Evolutionary conservation across 1,140 invertebrate species (phyloP).

Genomic region (Aplysia californica): DNA sequence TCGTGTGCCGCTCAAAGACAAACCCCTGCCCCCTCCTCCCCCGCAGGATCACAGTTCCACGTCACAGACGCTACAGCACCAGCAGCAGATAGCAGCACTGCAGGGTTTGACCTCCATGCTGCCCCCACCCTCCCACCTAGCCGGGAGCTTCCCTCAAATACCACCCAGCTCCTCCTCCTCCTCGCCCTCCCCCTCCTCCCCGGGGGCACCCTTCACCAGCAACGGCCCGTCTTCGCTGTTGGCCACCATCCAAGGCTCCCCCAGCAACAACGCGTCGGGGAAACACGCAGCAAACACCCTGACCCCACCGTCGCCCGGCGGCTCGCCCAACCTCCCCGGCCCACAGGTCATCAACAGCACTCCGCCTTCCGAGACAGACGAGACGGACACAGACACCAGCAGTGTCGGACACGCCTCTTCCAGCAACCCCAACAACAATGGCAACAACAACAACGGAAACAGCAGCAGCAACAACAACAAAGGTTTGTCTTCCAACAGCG

Average conservation of each 20-base stretch:
- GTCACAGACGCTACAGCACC: not conserved
- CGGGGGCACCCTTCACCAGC: not conserved
- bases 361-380: slow-evolving; percentile 44
- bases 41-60: slow-evolving; percentile 19
- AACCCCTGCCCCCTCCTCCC: slow-evolving; percentile 61
- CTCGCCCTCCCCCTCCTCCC: slow-evolving; percentile 9
- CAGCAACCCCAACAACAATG: not conserved
- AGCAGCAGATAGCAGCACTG: too few species aligned
- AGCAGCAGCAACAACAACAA: not conserved
- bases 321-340: not conserved
- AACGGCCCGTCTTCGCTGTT: not conserved
- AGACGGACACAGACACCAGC: slow-evolving; percentile 53
- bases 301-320: not conserved
- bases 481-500: slow-evolving; percentile 37
- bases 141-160: not conserved
- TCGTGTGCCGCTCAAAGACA: slow-evolving; percentile 46
- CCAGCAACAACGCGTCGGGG: too few species aligned
- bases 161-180: slow-evolving; percentile 16
- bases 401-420: not conserved
- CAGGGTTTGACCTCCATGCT: too few species aligned
- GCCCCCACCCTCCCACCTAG: slow-evolving; percentile 5
- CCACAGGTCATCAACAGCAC: slow-evolving; percentile 24
- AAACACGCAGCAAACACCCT: not conserved
- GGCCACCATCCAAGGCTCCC: too few species aligned
- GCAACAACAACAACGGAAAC: too few species aligned